Evolutionary conservation across 2,888 invertebrate species (phyloP), one percentile per base, ranked within the genome.

Genomic region (Pseudeuparius sepicola): DNA sequence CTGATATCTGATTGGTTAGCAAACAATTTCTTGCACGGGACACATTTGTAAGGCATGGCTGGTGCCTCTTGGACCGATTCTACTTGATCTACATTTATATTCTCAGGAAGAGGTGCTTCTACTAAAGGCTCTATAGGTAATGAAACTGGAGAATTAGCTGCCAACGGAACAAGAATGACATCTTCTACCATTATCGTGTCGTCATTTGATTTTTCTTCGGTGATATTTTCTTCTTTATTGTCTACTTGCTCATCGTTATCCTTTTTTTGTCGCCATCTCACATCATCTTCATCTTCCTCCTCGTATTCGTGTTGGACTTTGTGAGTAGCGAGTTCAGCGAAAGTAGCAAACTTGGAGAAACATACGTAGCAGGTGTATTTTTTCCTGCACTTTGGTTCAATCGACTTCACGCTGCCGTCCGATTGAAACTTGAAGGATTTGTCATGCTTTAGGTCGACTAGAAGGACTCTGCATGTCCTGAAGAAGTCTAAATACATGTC

Each of bases 21-120:
- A 29, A 51, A 51, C 24, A 24, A 41, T 4, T 45, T 38, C 10
- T 46, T 31, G 27, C 50, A 51, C 11, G 46, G 40, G 3, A 45
- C 34, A 35, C 50, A 51, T 31, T 44, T 42, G 24, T 44, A 50
- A n/a, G 45, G 41, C 4, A 43, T 42, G 20, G 13, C 4, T n/a
- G 11, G 3, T n/a, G 4, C n/a, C 14, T 10, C 10, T 25, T 5
- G 11, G 7, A 29, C 31, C 14, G 7, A 4, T 28, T 42, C 39
- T 2, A 26, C 18, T n/a, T 29, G 24, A 31, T 31, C 23, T 7
- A 14, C 11, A 18, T 34, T 26, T 31, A 7, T n/a, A 20, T 20
- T 20, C 6, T 20, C n/a, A 20, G 20, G n/a, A 20, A 20, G 7
- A 7, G 20, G 6, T 20, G 6, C n/a, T 7, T 20, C 20, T n/a